Evolutionary conservation across 2,888 invertebrate genomes (phyloP).

Genomic region (Perithous albicinctus): DNA sequence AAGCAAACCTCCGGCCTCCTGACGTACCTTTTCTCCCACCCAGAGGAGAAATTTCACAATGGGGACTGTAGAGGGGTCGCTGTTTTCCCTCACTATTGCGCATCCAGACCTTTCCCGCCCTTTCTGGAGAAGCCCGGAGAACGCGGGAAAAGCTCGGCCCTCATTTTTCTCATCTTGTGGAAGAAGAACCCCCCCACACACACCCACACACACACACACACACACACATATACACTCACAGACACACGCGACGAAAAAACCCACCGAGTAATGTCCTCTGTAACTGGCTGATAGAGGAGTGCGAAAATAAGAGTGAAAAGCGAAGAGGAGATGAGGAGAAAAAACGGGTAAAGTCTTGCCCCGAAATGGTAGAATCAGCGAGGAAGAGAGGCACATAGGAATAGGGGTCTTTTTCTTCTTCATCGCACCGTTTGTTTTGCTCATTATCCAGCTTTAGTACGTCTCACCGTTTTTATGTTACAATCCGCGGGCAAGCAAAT

Average conservation of each 20-base stretch:
- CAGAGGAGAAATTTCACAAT: constrained; percentile 39
- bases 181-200: constrained; percentile 22
- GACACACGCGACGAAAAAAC: constrained; percentile 23
- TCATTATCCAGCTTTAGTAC: constrained; percentile 68
- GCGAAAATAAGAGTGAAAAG: constrained; percentile 31
- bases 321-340: constrained; percentile 30
- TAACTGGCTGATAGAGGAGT: constrained; percentile 28
- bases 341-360: constrained; percentile 56
- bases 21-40: constrained; percentile 25
- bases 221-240: constrained; percentile 56
- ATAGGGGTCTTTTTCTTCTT: constrained; percentile 62
- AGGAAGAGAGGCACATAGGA: constrained; percentile 36
- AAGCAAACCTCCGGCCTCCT: constrained; percentile 3
- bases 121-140: constrained; percentile 59
- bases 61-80: neutral
- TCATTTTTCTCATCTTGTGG: constrained; percentile 62
- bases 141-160: constrained; percentile 77
- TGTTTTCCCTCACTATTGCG: constrained; percentile 45
- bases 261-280: constrained; percentile 33
- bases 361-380: neutral
- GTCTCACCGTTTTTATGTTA: constrained; percentile 12
- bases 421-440: constrained; percentile 72
- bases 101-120: constrained; percentile 52
- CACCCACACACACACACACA: constrained; percentile 61
- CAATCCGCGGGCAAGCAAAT: neutral